Evolutionary conservation across 2,797 vertebrate genomes (phyloP), one percentile per base, ranked within the genome.

Genomic region (Bradypodion pumilum): DNA sequence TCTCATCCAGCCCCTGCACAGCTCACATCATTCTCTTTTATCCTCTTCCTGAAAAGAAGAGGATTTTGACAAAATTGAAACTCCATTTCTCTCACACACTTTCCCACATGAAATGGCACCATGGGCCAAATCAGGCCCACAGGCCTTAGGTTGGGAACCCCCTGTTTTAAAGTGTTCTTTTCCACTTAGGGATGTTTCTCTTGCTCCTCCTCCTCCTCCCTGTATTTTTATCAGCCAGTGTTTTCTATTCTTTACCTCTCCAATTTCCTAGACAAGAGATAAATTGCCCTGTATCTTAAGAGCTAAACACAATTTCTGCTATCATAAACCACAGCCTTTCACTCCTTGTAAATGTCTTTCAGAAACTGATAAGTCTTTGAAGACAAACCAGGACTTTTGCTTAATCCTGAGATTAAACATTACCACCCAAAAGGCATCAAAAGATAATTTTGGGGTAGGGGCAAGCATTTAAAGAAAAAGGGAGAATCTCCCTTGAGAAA

Each of bases 291-390:
- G 86, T 93, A 91, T 95, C 95, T 95, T 95, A 89, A 91, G 95
- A 96, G 95, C 96, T 95, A 96, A 96, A 97, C 95, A 95, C 94
- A 97, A 96, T 97, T 97, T 97, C 93, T 93, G 89, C 93, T 96
- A 96, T 97, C 95, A 95, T n/a, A 94, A 96, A 94, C 95, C 93
- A 91, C 89, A 92, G 96, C 94, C 95, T 95, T 94, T 94, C 93
- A 94, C 91, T 94, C 84, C 94, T 92, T 93, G 91, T 95, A 95
- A 95, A 95, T 95, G 94, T 96, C 94, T 94, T 87, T 92, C 83
- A 91, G 90, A 92, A 94, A 91, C 86, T 94, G 95, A 96, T 95
- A 95, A 97, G 90, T 91, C 85, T 90, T 97, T 96, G 89, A 93
- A 93, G 87, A 91, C 83, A 93, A 95, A 92, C 91, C 91, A 83